Base-by-base conservation (phyloP, 1,140 invertebrate species). In the Gryon sp. region DNA sequence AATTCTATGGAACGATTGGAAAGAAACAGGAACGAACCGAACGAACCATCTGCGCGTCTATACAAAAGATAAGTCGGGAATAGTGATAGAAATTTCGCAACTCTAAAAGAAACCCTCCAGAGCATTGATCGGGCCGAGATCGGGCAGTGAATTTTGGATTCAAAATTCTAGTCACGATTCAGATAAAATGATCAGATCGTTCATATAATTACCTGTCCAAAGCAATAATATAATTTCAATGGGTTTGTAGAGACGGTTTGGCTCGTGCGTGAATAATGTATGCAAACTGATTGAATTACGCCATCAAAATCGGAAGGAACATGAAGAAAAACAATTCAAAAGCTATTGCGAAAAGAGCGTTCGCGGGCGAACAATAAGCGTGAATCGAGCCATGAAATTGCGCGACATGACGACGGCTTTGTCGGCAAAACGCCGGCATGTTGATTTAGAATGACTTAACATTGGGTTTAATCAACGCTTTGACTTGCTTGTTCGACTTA, bases 141-240 rank as follows among this genome's bases (percentile, higher is more conserved):
- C n/a, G n/a, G n/a, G n/a, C n/a, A n/a, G n/a, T n/a, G n/a, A 12
- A 34, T 55, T 4, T 18, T 24, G 4, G n/a, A n/a, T 26, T 15
- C 20, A 8, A 14, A 69, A 74, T 74, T 40, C 52, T 19, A 34
- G 18, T 66, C 70, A 66, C 53, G 62, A 75, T 40, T 32, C 9
- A 8, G 3, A 62, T 66, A 36, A 60, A 66, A 75, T 59, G 59
- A 52, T 19, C 1, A 6, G 15, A 11, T 14, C 18, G 7, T 50
- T 77, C 45, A 52, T 55, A 80, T 83, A 83, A 86, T 84, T 81
- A 82, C 73, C 78, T 80, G 81, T 81, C 78, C 69, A 60, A 77
- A 72, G 63, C 75, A 83, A 83, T 82, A 79, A 82, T 32, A 41
- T 11, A 43, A 60, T 55, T 28, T 40, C 66, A 28, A 26, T 20